Conservation (phyloP, 2,888 invertebrate species). For the Polyploca ridens region DNA sequence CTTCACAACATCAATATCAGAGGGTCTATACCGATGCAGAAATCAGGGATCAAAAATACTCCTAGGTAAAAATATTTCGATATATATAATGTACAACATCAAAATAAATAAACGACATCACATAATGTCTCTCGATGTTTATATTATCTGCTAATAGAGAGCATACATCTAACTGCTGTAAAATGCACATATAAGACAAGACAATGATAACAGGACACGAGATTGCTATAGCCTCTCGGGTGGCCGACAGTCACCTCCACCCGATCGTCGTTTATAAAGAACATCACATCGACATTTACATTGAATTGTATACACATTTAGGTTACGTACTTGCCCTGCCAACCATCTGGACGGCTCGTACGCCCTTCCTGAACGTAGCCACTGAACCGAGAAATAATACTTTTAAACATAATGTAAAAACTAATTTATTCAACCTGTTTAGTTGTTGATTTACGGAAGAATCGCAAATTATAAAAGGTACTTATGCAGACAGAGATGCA, state of each 20-base stretch:
- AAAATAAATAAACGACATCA: conserved; percentile 79
- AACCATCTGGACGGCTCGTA: conserved; percentile 99
- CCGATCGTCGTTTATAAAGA: conserved; percentile 53
- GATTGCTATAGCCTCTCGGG: conserved; percentile 67
- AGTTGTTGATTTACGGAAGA: conserved; percentile 52
- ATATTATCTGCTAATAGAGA: conserved; percentile 77
- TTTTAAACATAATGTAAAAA: conserved; percentile 62
- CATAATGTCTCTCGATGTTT: conserved; percentile 71
- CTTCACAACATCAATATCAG: conserved; percentile 81
- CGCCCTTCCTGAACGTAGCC: conserved; percentile 99
- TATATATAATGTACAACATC: conserved; percentile 73
- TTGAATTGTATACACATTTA: conserved; percentile 65
- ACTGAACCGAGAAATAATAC: conserved; percentile 89
- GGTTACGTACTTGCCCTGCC: conserved; percentile 98
- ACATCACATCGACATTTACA: conserved; percentile 81
- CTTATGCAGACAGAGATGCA: conserved; percentile 73
- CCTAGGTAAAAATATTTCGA: conserved; percentile 70
- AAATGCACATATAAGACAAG: conserved; percentile 82
- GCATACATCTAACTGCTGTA: conserved; percentile 81
- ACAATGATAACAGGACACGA: conserved; percentile 80
- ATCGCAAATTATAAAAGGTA: conserved; percentile 57
- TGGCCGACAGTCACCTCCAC: conserved; percentile 47
- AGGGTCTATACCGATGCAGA: conserved; percentile 80
- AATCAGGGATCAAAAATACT: conserved; percentile 74
- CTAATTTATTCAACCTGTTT: conserved; percentile 57